Base-by-base conservation (phyloP, 1,140 invertebrate genomes). In the Mycetomoellerius zeteki region DNA sequence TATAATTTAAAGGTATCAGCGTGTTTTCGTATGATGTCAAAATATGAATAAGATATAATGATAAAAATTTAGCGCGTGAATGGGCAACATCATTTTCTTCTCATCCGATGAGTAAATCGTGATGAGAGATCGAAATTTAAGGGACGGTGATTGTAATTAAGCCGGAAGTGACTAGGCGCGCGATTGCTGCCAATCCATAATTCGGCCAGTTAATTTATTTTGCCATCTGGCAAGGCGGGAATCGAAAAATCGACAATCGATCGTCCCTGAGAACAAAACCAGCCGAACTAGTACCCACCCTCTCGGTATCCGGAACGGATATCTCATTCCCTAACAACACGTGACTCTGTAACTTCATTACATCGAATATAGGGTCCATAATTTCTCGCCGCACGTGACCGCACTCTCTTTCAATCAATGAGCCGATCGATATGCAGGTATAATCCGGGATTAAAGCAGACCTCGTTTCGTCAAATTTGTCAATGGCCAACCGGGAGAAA, bases 201-300 rank as follows among this genome's bases (percentile, higher is more conserved):
- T 92, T 93, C 91, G 72, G 19, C 85, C 76, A 78, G 88, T 87
- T 93, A 93, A 93, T 93, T 93, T 93, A 93, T 93, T 93, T 93
- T 93, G 88, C 92, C 91, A 92, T 93, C 92, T 93, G 90, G 78
- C 84, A 88, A 86, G 33, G 76, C 30, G 67, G 73, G 64, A 16
- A 30, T 58, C 75, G 88, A 91, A 93, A 92, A 92, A 92, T 93
- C 91, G 89, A 82, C 89, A 54, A 58, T 72, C 77, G 82, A 78
- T 56, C 62, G n/a, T 60, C 14, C 19, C 37, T 75, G 80, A 84
- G 69, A 84, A 84, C 71, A 47, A 24, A 62, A 50, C 24, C 52
- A 60, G 67, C 21, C 5, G n/a, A 2, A 43, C 24, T 19, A 62
- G 71, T 10, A 14, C 64, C 19, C 64, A 14, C 64, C 19, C 64